phyloP scores from a whole-genome alignment of 2,888 invertebrate genomes.

The Stramonita haemastoma region DNA sequence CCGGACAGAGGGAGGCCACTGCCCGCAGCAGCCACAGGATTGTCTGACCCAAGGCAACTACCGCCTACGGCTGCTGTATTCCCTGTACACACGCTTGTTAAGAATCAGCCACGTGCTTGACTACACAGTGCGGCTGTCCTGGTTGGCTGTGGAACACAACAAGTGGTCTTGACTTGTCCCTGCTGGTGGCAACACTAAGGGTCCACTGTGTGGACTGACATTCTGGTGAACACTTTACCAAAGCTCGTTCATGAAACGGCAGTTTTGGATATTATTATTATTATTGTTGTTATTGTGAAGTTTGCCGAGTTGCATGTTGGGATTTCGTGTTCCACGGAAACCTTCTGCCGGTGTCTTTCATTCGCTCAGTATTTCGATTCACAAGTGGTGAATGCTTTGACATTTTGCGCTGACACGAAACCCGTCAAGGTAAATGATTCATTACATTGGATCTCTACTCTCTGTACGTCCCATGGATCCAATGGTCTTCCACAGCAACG shows the following conservation, averaged over 20 bases:
- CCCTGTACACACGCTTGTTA: slow-evolving; percentile 5
- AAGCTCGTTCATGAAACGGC: background rate
- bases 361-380: slow-evolving; percentile 9
- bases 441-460: no score
- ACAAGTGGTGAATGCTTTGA: no score
- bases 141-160: background rate
- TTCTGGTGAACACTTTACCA: background rate
- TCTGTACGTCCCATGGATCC: background rate
- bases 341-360: slow-evolving; percentile 18
- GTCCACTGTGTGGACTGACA: background rate
- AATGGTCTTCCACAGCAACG: background rate
- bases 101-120: slow-evolving; percentile 25
- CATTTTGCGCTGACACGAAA: background rate
- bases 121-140: slow-evolving; percentile 36
- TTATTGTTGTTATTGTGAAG: background rate
- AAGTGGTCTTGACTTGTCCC: background rate
- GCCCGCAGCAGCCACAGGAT: background rate
- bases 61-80: slow-evolving; percentile 28
- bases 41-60: slow-evolving; percentile 14
- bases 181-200: no score
- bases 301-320: background rate
- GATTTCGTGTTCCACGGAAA: background rate
- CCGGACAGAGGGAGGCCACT: background rate
- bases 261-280: no score
- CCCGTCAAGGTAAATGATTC: no score